Base-by-base conservation (phyloP, 2,113 vertebrate species). In the Tyrannus savana region DNA sequence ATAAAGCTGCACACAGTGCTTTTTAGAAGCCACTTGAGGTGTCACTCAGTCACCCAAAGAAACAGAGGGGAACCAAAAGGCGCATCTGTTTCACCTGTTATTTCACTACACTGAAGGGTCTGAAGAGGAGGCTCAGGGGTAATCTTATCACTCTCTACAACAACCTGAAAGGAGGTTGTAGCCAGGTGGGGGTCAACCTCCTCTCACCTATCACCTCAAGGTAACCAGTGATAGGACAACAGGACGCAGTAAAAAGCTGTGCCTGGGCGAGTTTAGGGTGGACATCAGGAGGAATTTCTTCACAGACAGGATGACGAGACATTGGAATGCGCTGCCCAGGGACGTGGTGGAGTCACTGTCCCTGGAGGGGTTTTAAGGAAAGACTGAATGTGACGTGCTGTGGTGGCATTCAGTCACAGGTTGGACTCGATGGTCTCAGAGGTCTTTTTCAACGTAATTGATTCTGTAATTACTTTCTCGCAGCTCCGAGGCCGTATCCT, bases 1-100 rank as follows among this genome's bases (percentile, higher is more conserved):
- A 5, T 0, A 27, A 9, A 75, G 76, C 35, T 16, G 44, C 2
- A 42, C 0, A 3, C 35, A 30, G 25, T 2, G 1, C 41, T 86
- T 69, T 12, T 23, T 50, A 69, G 35, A 8, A 42, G 25, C 31
- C 25, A 5, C 44, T 24, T 49, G 10, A 18, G 17, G 28, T 2
- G 12, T n/a, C 39, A 35, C 21, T 58, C 56, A 58, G 55, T n/a
- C 56, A 58, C 56, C 56, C n/a, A 28, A 39, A 24, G 18, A 76
- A 75, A 30, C 7, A 6, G 44, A 33, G 7, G 1, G 23, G 7
- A 44, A 28, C 30, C n/a, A 14, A 18, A 30, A 28, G 14, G 1
- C 12, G 67, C 1, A 2, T 2, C 23, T 3, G 27, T 5, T 49
- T 11, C 64, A 41, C 44, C 71, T 8, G 27, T 3, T 8, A 18